Percentiles rank a stretch among this genome's conserved stretches.
These are phyloP conservation scores for Lottia gigantea DNA, from an alignment of 2,888 invertebrate species.

Conservation along the genomic window DNA sequence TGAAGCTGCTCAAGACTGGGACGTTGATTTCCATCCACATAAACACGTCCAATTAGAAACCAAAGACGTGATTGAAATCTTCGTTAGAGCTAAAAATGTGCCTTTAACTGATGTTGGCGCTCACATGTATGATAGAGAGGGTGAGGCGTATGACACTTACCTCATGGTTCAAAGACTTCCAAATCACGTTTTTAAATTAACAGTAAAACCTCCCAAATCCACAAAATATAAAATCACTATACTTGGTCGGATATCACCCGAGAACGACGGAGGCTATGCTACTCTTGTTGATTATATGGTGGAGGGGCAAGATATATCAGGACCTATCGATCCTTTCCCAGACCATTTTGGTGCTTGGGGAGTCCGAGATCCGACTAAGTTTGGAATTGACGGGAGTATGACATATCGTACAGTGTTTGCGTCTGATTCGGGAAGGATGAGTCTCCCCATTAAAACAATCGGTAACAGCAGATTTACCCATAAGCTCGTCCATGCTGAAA, in stretches of 20 bases:
- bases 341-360: constrained; percentile 2
- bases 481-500: neutral
- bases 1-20: constrained; percentile 35
- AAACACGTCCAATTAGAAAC: constrained; percentile 32
- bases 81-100: constrained; percentile 13
- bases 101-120: neutral
- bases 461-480: neutral
- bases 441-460: neutral
- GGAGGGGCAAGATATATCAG: constrained; percentile 28
- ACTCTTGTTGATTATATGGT: constrained; percentile 36
- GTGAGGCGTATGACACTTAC: neutral
- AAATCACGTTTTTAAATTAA: constrained; percentile 30
- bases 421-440: neutral
- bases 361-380: neutral
- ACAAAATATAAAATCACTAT: constrained; percentile 37
- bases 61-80: constrained; percentile 32
- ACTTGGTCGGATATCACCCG: constrained; percentile 34
- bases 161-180: constrained; percentile 16
- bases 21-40: constrained; percentile 35
- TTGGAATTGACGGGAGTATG: neutral
- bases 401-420: neutral
- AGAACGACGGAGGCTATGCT: constrained; percentile 28
- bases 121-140: neutral
- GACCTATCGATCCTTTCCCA: constrained; percentile 2
- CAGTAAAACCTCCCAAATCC: constrained; percentile 35